Conservation (phyloP, 1,140 invertebrate genomes). For the Oscheius sp. region DNA sequence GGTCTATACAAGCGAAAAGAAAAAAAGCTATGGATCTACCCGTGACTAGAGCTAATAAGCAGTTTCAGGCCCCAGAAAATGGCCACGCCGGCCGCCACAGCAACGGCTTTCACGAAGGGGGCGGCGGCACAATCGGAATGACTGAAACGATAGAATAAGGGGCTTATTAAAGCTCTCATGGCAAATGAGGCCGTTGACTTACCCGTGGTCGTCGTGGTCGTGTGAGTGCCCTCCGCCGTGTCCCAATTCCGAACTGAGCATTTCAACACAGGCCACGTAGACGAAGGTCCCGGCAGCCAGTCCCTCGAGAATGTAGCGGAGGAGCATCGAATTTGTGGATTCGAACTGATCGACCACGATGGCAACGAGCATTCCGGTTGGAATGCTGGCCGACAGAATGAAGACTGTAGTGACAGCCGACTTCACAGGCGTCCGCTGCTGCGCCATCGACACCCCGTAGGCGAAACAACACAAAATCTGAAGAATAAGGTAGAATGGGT, state of each 20-base stretch:
- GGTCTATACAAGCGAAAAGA: too few species aligned
- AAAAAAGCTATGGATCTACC: background rate
- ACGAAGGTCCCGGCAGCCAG: conserved; percentile 63
- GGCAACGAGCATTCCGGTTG: conserved; percentile 63
- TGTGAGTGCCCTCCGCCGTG: conserved; percentile 34
- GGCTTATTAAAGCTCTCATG: background rate
- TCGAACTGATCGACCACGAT: conserved; percentile 37
- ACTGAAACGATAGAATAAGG: too few species aligned
- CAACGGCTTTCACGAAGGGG: conserved; percentile 34
- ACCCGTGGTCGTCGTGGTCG: conserved; percentile 18
- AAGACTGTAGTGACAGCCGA: conserved; percentile 55
- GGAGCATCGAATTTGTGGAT: conserved; percentile 33
- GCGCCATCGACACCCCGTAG: conserved; percentile 62
- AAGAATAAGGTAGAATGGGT: too few species aligned
- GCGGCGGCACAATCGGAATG: background rate
- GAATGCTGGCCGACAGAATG: conserved; percentile 58
- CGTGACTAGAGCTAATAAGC: background rate
- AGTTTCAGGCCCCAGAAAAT: conserved; percentile 37
- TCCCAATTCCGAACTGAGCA: conserved; percentile 58
- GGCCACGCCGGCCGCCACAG: conserved; percentile 36
- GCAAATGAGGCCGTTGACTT: background rate
- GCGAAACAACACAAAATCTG: conserved; percentile 61
- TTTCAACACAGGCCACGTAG: conserved; percentile 63
- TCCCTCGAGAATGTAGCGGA: conserved; percentile 62
- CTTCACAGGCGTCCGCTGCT: conserved; percentile 47